Conservation (phyloP, 2,113 vertebrate species). For the Morone chrysops region DNA sequence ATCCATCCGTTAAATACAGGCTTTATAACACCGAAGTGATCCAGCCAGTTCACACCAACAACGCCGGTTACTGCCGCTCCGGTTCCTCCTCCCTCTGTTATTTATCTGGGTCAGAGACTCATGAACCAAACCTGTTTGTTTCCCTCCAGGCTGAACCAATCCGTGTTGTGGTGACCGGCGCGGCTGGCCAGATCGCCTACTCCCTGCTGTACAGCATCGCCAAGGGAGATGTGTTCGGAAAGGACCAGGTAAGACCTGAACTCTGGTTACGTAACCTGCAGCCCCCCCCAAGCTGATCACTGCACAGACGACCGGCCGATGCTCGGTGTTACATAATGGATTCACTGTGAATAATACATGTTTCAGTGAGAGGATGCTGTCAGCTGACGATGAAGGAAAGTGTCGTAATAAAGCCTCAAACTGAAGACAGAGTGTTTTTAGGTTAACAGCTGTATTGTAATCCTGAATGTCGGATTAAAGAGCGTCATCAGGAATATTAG, state of each 20-base stretch:
- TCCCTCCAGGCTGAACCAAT: slow-evolving; percentile 88
- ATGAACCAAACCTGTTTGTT: slow-evolving; percentile 17
- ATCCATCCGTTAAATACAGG: background rate
- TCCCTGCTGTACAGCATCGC: slow-evolving; percentile 97
- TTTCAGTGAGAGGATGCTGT: background rate
- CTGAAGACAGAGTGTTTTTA: background rate
- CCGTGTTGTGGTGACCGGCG: slow-evolving; percentile 95
- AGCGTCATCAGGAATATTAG: too few species aligned
- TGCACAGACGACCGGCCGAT: slow-evolving; percentile 17
- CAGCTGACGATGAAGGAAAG: background rate
- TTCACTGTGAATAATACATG: slow-evolving; percentile 22
- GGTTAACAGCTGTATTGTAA: fast-evolving
- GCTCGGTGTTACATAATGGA: slow-evolving; percentile 47
- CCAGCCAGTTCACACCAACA: background rate
- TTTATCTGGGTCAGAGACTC: background rate
- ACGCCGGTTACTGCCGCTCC: background rate
- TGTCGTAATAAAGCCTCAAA: background rate
- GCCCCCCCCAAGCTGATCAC: background rate
- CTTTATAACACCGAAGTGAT: background rate
- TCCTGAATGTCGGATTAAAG: too few species aligned
- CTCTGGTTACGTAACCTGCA: slow-evolving; percentile 31
- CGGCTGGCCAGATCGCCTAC: slow-evolving; percentile 97
- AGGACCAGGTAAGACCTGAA: slow-evolving; percentile 89
- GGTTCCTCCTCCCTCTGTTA: background rate
- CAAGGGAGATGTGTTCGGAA: slow-evolving; percentile 97